These are phyloP conservation scores for Eubasilissa splendida DNA, from an alignment of 2,888 invertebrate species.

Conservation along the genomic window DNA sequence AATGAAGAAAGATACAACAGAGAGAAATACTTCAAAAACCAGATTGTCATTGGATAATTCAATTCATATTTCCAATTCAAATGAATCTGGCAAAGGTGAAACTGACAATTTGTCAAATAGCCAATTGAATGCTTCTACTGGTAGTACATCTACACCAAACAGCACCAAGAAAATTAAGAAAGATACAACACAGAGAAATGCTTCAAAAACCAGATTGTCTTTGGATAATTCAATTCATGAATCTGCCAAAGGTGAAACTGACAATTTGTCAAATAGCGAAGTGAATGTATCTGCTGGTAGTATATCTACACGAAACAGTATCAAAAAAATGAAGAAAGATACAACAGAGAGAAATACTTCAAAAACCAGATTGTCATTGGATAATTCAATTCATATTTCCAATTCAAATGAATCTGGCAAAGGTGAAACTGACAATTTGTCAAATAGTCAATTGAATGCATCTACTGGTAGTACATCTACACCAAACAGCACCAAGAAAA, in stretches of 20 bases:
- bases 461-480: background rate
- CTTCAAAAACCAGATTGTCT: too few species aligned
- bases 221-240: too few species aligned
- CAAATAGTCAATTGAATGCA: background rate
- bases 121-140: background rate
- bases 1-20: background rate
- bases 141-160: too few species aligned
- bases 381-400: background rate
- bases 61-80: background rate
- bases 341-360: background rate
- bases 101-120: background rate
- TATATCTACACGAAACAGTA: background rate
- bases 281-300: conserved; percentile 6
- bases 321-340: background rate
- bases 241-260: too few species aligned
- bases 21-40: background rate
- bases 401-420: background rate
- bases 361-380: background rate
- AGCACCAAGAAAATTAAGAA: too few species aligned
- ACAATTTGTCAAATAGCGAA: background rate
- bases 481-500: too few species aligned
- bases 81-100: background rate
- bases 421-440: background rate
- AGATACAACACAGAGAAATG: too few species aligned
- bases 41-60: conserved; percentile 1